Conservation (phyloP, 2,113 vertebrate genomes). For the Scolopax mira region DNA sequence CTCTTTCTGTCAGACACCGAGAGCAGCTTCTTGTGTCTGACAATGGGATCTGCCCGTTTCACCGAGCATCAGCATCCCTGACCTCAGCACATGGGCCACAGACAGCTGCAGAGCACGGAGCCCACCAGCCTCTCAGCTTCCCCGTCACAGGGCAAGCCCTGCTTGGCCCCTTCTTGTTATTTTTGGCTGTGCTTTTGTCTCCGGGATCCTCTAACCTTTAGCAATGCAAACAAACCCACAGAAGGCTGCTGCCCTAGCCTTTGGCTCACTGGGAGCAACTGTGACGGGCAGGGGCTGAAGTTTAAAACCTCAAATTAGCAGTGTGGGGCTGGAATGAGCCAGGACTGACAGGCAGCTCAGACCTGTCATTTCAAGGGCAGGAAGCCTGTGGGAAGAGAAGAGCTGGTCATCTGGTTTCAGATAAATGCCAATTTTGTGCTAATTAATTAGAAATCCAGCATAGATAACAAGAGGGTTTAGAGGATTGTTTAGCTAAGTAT, state of each 20-base stretch:
- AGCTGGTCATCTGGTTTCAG: background rate
- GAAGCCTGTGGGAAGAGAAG: background rate
- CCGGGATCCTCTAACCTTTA: constrained; percentile 28
- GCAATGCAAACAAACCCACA: constrained; percentile 11
- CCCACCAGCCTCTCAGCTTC: background rate
- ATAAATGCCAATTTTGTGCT: background rate
- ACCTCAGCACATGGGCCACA: background rate
- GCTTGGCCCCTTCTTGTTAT: background rate
- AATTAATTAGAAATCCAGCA: constrained; percentile 15
- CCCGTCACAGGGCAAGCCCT: background rate
- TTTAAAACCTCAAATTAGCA: constrained; percentile 6
- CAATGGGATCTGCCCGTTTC: rapidly evolving
- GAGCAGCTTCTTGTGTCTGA: background rate
- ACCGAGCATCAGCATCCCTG: background rate
- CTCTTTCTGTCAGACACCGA: background rate
- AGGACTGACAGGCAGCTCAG: background rate
- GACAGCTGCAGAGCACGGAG: background rate
- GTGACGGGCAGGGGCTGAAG: background rate
- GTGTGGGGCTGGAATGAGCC: background rate
- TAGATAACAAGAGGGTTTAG: background rate
- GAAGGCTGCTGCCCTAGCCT: background rate
- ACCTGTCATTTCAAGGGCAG: background rate
- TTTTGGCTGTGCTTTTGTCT: constrained; percentile 45
- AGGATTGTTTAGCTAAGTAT: background rate
- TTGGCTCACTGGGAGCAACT: background rate